phyloP scores from a whole-genome alignment of 2,113 vertebrate species.

The Erinaceus europaeus region DNA sequence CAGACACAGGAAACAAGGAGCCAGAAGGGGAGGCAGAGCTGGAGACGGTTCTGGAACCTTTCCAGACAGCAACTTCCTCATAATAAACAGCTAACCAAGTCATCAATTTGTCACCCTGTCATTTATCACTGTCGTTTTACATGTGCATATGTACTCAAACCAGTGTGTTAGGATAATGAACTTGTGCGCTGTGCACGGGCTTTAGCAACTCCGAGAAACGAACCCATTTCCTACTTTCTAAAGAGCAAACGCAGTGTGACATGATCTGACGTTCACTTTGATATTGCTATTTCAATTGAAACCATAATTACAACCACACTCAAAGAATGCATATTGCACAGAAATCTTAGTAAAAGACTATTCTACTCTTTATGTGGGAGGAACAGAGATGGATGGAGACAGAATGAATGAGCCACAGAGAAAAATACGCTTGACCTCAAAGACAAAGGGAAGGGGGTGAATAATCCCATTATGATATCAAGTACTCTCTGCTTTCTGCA shows the following conservation, averaged over 20 bases:
- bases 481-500: not conserved
- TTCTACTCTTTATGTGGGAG: not conserved
- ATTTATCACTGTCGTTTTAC: conserved; percentile 62
- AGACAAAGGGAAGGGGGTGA: not conserved
- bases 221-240: not conserved
- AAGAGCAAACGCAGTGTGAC: conserved; percentile 40
- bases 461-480: not conserved
- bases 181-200: not conserved
- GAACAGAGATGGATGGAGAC: not conserved
- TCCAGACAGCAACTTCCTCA: conserved; percentile 71
- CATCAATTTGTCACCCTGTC: conserved; percentile 71
- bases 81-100: conserved; percentile 55
- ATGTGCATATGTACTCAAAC: conserved; percentile 26
- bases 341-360: not conserved
- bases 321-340: not conserved
- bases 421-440: conserved; percentile 27
- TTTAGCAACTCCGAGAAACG: not conserved
- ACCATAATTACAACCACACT: not conserved
- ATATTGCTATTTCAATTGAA: conserved; percentile 34
- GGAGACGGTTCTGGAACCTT: conserved; percentile 66
- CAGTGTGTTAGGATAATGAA: conserved; percentile 35
- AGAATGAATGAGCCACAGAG: not conserved
- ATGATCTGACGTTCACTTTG: not conserved
- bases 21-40: conserved; percentile 61
- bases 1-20: conserved; percentile 76